These are phyloP conservation scores for Leptobrachium ailaonicum DNA, from an alignment of 2,113 vertebrate species.

Conservation along the genomic window DNA sequence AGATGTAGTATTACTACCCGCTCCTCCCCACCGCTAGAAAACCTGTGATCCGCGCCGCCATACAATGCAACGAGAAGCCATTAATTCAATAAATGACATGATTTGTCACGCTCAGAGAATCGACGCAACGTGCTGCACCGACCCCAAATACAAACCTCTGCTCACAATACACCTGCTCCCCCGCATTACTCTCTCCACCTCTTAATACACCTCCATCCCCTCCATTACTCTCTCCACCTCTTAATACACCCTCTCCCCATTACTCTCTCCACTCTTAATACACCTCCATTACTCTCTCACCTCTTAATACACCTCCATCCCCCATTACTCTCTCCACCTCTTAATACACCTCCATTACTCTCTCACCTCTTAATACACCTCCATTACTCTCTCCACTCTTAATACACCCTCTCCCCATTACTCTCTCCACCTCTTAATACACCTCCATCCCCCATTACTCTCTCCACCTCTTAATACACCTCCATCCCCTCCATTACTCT, in stretches of 20 bases:
- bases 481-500: no score
- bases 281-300: no score
- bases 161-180: no score
- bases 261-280: neutral
- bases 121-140: constrained; percentile 38
- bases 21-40: constrained; percentile 27
- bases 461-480: no score
- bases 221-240: neutral
- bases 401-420: no score
- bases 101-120: constrained; percentile 47
- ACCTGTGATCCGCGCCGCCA: constrained; percentile 31
- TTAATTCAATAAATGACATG: constrained; percentile 50
- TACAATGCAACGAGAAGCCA: constrained; percentile 44
- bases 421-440: no score
- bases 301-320: no score
- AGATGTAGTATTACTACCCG: constrained; percentile 17
- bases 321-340: no score
- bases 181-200: neutral
- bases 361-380: no score
- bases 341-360: no score
- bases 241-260: neutral
- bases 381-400: no score
- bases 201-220: neutral
- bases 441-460: no score
- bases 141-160: constrained; percentile 44